Evolutionary conservation across 2,888 invertebrate genomes (phyloP).

Genomic region (Plemyria rubiginata): DNA sequence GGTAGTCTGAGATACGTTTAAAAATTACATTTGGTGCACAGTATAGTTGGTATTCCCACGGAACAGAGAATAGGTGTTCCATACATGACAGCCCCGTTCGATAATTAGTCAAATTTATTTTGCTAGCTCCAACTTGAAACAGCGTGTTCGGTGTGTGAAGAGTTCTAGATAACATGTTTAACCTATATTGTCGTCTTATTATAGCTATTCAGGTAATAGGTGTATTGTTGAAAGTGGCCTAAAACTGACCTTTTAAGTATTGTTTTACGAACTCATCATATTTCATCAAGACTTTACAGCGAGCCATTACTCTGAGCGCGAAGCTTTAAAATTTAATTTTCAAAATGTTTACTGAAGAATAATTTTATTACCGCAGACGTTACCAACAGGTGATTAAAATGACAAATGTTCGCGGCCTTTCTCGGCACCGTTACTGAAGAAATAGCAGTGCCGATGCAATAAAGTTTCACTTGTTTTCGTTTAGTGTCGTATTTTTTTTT

Average conservation of each 20-base stretch:
- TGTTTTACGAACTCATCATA: background rate
- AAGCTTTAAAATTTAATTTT: slow-evolving; percentile 67
- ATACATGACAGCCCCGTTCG: too few relatives aligned
- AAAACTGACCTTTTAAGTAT: background rate
- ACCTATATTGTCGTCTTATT: too few relatives aligned
- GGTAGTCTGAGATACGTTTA: too few relatives aligned
- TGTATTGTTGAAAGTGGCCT: background rate
- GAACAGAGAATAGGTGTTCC: too few relatives aligned
- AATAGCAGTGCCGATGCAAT: slow-evolving; percentile 5
- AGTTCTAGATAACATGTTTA: too few relatives aligned
- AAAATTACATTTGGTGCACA: too few relatives aligned
- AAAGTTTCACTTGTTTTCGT: slow-evolving; percentile 2
- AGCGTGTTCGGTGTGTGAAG: too few relatives aligned
- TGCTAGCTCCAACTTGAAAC: too few relatives aligned
- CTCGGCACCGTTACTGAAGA: slow-evolving; percentile 15
- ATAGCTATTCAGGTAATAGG: too few relatives aligned
- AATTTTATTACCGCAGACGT: slow-evolving; percentile 69
- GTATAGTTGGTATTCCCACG: too few relatives aligned
- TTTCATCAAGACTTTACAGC: slow-evolving; percentile 41
- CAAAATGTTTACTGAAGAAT: slow-evolving; percentile 69
- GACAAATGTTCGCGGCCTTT: slow-evolving; percentile 30
- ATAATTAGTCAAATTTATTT: too few relatives aligned
- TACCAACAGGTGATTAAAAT: slow-evolving; percentile 37
- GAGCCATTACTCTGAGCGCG: slow-evolving; percentile 52
- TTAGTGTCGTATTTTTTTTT: too few relatives aligned